Evolutionary conservation across 2,888 invertebrate species (phyloP).

Genomic region (Ectropis crepuscularia): DNA sequence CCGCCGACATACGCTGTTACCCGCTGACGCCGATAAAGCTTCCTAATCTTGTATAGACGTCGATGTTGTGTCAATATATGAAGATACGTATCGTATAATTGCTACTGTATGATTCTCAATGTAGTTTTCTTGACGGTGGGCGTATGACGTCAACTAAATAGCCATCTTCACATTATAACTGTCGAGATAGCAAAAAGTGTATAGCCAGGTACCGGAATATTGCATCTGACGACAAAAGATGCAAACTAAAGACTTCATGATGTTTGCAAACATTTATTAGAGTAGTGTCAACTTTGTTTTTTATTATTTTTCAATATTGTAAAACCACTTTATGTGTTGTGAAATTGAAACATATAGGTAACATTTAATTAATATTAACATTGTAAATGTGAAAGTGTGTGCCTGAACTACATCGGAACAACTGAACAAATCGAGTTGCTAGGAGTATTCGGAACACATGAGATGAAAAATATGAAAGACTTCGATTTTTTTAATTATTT

Average conservation of each 20-base stretch:
- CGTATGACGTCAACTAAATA: constrained; percentile 1
- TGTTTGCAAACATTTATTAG: constrained; percentile 1
- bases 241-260: background rate
- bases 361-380: no score
- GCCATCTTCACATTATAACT: constrained; percentile 2
- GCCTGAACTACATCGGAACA: no score
- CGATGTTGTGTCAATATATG: constrained; percentile 10
- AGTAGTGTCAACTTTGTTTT: background rate
- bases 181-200: background rate
- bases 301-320: background rate
- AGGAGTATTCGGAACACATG: no score
- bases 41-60: constrained; percentile 6
- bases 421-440: no score
- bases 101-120: constrained; percentile 10
- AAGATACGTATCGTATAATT: background rate
- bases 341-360: background rate
- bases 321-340: background rate
- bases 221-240: background rate
- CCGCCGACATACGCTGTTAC: background rate
- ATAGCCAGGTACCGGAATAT: background rate
- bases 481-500: no score
- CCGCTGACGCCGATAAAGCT: background rate
- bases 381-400: no score
- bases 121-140: constrained; percentile 5
- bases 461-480: no score